phyloP scores from a whole-genome alignment of 2,797 vertebrate genomes.

The Oryzias dopingdopingensis region DNA sequence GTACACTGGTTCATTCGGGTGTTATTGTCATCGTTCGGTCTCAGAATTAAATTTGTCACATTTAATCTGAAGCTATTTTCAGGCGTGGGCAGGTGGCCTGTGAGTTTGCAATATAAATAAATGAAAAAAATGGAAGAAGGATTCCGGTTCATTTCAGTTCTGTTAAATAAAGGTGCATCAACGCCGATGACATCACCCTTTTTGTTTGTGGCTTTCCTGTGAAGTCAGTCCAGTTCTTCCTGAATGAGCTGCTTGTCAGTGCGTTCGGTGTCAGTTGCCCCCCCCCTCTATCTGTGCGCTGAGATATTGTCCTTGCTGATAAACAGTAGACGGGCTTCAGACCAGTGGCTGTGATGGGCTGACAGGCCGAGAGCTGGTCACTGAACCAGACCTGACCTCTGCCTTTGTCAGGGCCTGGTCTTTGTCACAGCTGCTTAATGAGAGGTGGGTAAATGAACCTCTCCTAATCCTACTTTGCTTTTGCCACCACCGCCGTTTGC shows the following conservation, averaged over 20 bases:
- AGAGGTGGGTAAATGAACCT: conserved; percentile 68
- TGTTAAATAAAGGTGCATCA: conserved; percentile 41
- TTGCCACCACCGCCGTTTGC: conserved; percentile 45
- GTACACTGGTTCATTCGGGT: conserved; percentile 57
- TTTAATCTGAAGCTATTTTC: conserved; percentile 70
- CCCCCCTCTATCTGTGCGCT: conserved; percentile 15
- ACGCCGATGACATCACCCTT: conserved; percentile 54
- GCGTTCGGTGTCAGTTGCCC: conserved; percentile 44
- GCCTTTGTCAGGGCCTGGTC: conserved; percentile 74
- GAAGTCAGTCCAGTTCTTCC: conserved; percentile 63
- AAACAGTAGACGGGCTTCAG: conserved; percentile 70
- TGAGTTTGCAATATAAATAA: conserved; percentile 27
- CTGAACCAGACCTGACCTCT: conserved; percentile 77
- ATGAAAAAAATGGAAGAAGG: conserved; percentile 9
- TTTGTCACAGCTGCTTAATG: conserved; percentile 79
- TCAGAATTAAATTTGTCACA: conserved; percentile 52
- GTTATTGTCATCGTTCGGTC: conserved; percentile 56
- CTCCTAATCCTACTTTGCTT: conserved; percentile 54
- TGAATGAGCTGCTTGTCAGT: conserved; percentile 55
- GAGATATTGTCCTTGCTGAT: conserved; percentile 63
- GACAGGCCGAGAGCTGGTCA: conserved; percentile 75
- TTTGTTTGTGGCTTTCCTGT: conserved; percentile 47
- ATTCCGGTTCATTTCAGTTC: conserved; percentile 24
- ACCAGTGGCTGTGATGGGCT: conserved; percentile 66
- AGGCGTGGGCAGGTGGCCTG: conserved; percentile 56